phyloP scores from a whole-genome alignment of 2,797 vertebrate genomes.

The Masticophis lateralis region DNA sequence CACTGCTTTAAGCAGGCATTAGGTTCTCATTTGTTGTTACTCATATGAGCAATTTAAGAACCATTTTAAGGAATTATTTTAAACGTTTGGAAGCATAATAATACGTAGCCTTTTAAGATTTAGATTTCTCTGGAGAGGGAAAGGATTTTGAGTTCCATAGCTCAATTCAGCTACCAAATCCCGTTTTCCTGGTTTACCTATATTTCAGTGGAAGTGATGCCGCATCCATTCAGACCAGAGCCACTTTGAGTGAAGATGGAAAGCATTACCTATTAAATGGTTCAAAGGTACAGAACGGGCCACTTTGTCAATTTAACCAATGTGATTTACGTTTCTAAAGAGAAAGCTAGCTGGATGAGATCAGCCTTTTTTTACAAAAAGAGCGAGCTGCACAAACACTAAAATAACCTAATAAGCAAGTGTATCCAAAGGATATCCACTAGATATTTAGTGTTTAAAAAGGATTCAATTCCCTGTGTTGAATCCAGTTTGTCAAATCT shows the following conservation, averaged over 20 bases:
- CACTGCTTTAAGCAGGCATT: background rate
- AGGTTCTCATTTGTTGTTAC: background rate
- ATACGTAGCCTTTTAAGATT: background rate
- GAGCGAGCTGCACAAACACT: background rate
- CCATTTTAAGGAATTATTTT: background rate
- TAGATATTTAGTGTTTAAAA: background rate
- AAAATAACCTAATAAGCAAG: background rate
- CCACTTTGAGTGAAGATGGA: slow-evolving; percentile 82
- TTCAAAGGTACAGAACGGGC: slow-evolving; percentile 80
- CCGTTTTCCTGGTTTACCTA: background rate
- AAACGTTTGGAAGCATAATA: background rate
- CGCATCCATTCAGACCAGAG: slow-evolving; percentile 88
- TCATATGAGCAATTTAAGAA: background rate
- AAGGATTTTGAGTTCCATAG: no score
- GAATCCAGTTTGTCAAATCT: background rate
- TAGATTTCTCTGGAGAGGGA: background rate
- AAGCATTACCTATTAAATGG: slow-evolving; percentile 86
- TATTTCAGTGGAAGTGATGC: slow-evolving; percentile 88
- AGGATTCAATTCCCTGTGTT: background rate
- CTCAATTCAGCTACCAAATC: background rate
- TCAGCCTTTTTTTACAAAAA: background rate
- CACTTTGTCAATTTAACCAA: background rate
- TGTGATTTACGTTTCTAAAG: background rate
- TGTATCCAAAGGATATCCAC: background rate
- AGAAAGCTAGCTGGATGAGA: background rate